Percentiles rank a stretch among this genome's conserved stretches.
phyloP scores from a whole-genome alignment of 2,797 vertebrate species.

The Protonibea diacanthus region DNA sequence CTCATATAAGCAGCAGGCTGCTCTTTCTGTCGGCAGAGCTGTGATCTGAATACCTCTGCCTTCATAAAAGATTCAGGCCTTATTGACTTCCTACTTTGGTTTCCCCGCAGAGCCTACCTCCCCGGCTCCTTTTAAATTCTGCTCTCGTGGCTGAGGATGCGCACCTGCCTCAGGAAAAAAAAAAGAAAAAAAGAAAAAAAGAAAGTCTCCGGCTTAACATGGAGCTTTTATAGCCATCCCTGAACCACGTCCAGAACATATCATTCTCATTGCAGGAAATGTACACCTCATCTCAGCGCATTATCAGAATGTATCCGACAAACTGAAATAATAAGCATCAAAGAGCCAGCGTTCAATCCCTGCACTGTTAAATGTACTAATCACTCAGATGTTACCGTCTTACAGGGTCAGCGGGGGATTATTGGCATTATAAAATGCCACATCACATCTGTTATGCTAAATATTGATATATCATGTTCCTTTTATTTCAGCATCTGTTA shows the following conservation, averaged over 20 bases:
- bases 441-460: slow-evolving; percentile 78
- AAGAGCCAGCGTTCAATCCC: slow-evolving; percentile 1
- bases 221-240: slow-evolving; percentile 66
- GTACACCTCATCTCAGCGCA: slow-evolving; percentile 22
- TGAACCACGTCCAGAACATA: slow-evolving; percentile 50
- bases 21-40: slow-evolving; percentile 85
- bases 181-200: slow-evolving; percentile 18
- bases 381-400: slow-evolving; percentile 50
- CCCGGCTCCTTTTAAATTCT: slow-evolving; percentile 77
- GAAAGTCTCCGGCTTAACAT: slow-evolving; percentile 48
- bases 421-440: slow-evolving; percentile 81
- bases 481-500: slow-evolving; percentile 79
- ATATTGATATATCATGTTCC: slow-evolving; percentile 81
- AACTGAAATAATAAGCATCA: slow-evolving; percentile 22
- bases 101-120: slow-evolving; percentile 75
- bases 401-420: slow-evolving; percentile 72
- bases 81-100: slow-evolving; percentile 88
- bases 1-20: slow-evolving; percentile 87
- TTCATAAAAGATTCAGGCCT: slow-evolving; percentile 94
- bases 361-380: slow-evolving; percentile 47
- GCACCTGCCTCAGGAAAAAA: slow-evolving; percentile 65
- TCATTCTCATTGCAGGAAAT: slow-evolving; percentile 35
- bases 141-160: slow-evolving; percentile 77
- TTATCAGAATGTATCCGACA: slow-evolving; percentile 32
- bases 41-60: slow-evolving; percentile 94